Evolutionary conservation across 2,113 vertebrate genomes (phyloP), one percentile per base, ranked within the genome.

Genomic region (Aptenodytes forsteri): DNA sequence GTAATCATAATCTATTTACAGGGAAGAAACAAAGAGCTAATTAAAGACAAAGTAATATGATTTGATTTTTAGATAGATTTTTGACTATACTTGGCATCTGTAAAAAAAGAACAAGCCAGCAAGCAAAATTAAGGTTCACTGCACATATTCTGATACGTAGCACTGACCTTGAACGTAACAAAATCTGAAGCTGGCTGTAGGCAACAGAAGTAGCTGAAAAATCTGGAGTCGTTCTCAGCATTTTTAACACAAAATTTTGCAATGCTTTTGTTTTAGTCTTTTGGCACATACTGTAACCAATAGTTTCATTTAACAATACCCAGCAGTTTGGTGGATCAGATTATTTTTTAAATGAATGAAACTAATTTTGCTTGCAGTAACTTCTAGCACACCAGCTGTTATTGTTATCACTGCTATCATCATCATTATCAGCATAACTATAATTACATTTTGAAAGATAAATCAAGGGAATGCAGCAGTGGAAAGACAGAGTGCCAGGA

Each of bases 341-440:
- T 81, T 94, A 13, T 50, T 72, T 92, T 94, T 92, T 70, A 75
- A 96, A 96, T 78, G 64, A 95, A 92, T 95, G 66, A 92, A 92
- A 67, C 38, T 89, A 82, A 91, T 96, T 97, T 97, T 91, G n/a
- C 67, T 92, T 96, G 62, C 81, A 78, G 46, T 76, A 91, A 93
- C 50, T 94, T 95, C 90, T 81, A 94, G 49, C n/a, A 62, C 56
- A 79, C 88, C 96, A 97, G 91, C 81, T 97, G 95, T 84, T 97
- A 86, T 42, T 94, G 52, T 94, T 95, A 94, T 91, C 52, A 52
- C 42, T 90, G 40, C n/a, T 66, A 77, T 64, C 27, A 85, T 71
- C 52, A 89, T 40, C 36, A 92, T 64, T 55, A 90, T 36, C 89
- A 93, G 15, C n/a, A 87, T 89, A 95, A 86, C 27, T 77, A 90